phyloP scores from a whole-genome alignment of 2,888 invertebrate species.

The Amphiduros pacificus region DNA sequence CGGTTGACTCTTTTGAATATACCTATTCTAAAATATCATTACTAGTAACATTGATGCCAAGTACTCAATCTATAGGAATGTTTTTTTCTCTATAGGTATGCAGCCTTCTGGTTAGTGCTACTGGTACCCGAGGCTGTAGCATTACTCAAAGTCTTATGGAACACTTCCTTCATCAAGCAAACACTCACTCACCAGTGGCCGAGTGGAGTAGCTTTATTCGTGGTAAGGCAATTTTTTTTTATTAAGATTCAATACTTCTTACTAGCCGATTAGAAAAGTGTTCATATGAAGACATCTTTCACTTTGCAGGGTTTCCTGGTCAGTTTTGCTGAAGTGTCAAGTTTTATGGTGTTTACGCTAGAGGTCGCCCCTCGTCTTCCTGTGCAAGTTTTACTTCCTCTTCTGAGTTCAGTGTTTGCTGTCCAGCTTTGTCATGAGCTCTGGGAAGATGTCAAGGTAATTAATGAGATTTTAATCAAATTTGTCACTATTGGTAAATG shows the following conservation, averaged over 20 bases:
- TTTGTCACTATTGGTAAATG: no score
- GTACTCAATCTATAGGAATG: no score
- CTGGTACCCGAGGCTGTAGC: constrained; percentile 17
- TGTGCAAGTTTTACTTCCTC: constrained; percentile 31
- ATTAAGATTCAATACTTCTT: not conserved
- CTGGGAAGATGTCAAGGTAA: constrained; percentile 22
- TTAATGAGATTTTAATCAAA: no score
- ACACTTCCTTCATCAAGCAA: constrained; percentile 21
- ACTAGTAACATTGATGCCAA: not conserved
- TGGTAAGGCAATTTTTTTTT: constrained; percentile 1
- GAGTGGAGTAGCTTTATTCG: constrained; percentile 13
- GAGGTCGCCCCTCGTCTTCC: constrained; percentile 35
- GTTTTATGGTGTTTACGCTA: constrained; percentile 31
- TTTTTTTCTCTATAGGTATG: constrained; percentile 12
- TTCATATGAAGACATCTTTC: not conserved
- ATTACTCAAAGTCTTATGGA: constrained; percentile 19
- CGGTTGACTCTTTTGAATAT: not conserved
- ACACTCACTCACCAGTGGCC: constrained; percentile 17
- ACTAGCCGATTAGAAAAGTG: not conserved
- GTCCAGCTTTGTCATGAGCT: constrained; percentile 25
- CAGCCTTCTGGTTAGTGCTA: constrained; percentile 13
- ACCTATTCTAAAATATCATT: not conserved
- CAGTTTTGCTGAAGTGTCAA: constrained; percentile 32
- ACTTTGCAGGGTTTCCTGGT: constrained; percentile 31
- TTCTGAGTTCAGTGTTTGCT: constrained; percentile 32